A percentile compares a stretch with the other conserved stretches of the same genome.
Evolutionary conservation across 2,113 vertebrate species (phyloP).

Genomic region (Fukomys damarensis): DNA sequence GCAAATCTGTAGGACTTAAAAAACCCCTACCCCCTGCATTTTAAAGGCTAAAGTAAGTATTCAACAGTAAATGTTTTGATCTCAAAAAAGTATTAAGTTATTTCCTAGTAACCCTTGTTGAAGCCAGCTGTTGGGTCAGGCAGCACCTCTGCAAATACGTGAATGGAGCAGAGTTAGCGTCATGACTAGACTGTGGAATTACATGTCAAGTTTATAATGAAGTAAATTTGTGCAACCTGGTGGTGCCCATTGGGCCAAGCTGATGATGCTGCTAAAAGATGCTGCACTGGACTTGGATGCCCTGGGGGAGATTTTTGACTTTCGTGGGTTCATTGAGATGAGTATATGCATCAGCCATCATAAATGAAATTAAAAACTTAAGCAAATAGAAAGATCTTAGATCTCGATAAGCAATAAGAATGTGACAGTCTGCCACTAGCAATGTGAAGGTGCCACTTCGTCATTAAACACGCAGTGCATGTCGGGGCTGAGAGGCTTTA

Average conservation of each 20-base stretch:
- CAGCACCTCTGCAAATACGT: neutral
- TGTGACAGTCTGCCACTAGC: neutral
- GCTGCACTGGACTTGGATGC: neutral
- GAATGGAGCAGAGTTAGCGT: no score
- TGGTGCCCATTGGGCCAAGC: no score
- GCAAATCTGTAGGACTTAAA: constrained; percentile 84
- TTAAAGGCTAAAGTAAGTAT: constrained; percentile 70
- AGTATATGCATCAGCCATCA: neutral
- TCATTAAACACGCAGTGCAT: no score
- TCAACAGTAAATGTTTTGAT: constrained; percentile 84
- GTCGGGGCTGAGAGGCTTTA: neutral
- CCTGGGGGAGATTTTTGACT: neutral
- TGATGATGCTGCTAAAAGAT: neutral
- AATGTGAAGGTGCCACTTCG: neutral
- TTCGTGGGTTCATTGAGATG: neutral
- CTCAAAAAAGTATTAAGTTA: neutral
- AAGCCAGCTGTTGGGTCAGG: neutral
- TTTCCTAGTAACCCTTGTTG: neutral
- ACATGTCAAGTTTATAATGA: no score
- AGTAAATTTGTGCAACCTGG: neutral
- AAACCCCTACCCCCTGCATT: neutral
- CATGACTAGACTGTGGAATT: neutral
- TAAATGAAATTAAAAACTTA: neutral
- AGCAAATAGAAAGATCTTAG: neutral
- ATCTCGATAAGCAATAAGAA: neutral